A percentile compares a stretch with the other conserved stretches of the same genome.
Conservation (phyloP, 1,140 invertebrate genomes). For the Drosophila chauvacae region DNA sequence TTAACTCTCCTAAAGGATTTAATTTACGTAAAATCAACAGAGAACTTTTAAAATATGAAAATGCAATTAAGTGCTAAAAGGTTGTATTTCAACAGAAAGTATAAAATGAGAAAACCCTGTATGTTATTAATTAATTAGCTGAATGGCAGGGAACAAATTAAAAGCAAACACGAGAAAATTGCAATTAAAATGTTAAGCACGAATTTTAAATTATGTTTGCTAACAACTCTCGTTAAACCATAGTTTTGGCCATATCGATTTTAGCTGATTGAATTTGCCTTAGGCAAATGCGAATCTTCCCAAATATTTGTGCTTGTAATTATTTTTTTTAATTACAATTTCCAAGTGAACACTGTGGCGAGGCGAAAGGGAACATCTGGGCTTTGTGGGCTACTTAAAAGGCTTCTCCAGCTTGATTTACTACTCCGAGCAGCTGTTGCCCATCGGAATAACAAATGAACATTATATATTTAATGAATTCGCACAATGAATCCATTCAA, state of each 20-base stretch:
- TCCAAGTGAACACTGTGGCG: not conserved
- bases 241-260: slow-evolving; percentile 35
- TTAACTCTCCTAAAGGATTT: not conserved
- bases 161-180: slow-evolving; percentile 21
- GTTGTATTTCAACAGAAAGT: not conserved
- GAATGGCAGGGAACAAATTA: slow-evolving; percentile 3
- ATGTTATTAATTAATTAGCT: slow-evolving; percentile 25
- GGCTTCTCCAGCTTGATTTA: slow-evolving; percentile 29
- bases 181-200: slow-evolving; percentile 26
- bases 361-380: not conserved
- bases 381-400: not conserved
- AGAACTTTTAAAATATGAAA: slow-evolving; percentile 7
- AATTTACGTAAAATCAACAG: not conserved
- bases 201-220: slow-evolving; percentile 24
- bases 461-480: slow-evolving; percentile 21
- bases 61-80: not conserved
- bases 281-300: slow-evolving; percentile 7
- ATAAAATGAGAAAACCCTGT: not conserved
- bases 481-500: slow-evolving; percentile 10
- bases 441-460: not conserved
- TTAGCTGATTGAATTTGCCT: slow-evolving; percentile 30
- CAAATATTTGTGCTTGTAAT: slow-evolving; percentile 16
- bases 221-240: slow-evolving; percentile 9
- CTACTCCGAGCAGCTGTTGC: slow-evolving; percentile 6
- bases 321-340: slow-evolving; percentile 15